Evolutionary conservation across 2,113 vertebrate genomes (phyloP).

Genomic region (Osmerus mordax): DNA sequence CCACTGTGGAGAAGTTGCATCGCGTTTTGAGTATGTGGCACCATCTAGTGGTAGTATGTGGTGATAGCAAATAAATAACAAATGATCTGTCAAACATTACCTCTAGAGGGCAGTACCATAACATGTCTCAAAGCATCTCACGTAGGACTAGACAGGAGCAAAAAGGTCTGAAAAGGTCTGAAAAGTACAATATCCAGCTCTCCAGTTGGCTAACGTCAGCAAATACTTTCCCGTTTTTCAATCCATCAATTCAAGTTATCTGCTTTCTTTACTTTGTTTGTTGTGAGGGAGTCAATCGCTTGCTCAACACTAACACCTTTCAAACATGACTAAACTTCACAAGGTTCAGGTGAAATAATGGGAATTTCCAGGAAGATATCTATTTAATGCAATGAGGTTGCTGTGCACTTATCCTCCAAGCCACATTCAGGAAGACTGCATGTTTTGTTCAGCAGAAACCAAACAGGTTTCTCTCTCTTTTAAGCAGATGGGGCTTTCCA

Average conservation of each 20-base stretch:
- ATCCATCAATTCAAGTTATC: too few relatives aligned
- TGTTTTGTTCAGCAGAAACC: slow-evolving; percentile 42
- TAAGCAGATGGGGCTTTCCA: slow-evolving; percentile 56
- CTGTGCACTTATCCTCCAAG: slow-evolving; percentile 14
- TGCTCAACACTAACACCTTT: too few relatives aligned
- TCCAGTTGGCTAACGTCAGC: too few relatives aligned
- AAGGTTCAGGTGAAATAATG: not conserved
- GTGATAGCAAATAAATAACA: not conserved
- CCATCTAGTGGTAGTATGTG: slow-evolving; percentile 4
- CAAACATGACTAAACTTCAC: not conserved
- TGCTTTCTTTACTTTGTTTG: too few relatives aligned
- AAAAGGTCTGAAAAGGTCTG: too few relatives aligned
- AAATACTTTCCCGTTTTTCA: too few relatives aligned
- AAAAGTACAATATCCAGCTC: too few relatives aligned
- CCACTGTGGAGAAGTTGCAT: not conserved
- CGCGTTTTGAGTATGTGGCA: not conserved
- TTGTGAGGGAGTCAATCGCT: too few relatives aligned
- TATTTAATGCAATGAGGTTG: slow-evolving; percentile 10
- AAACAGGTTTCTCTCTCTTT: slow-evolving; percentile 31
- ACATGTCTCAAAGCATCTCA: too few relatives aligned
- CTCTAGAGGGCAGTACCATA: too few relatives aligned
- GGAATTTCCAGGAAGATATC: slow-evolving; percentile 39
- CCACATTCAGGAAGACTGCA: slow-evolving; percentile 20
- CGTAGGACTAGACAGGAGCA: too few relatives aligned
- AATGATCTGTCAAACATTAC: too few relatives aligned